Conservation (phyloP, 2,113 vertebrate genomes). For the Atrichornis clamosus region DNA sequence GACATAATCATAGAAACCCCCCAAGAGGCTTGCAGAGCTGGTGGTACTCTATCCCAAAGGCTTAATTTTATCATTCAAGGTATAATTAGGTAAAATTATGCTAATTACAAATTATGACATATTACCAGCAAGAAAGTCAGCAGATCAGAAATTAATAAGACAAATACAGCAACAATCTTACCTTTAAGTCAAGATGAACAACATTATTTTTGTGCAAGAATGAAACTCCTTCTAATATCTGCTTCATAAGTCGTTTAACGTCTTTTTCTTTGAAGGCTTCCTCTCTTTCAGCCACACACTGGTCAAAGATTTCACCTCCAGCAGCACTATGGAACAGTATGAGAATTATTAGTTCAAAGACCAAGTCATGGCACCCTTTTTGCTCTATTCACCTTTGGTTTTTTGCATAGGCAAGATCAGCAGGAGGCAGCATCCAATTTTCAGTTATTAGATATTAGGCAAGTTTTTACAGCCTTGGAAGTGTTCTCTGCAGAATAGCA, state of each 20-base stretch:
- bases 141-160: neutral
- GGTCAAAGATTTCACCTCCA: slow-evolving; percentile 95
- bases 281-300: slow-evolving; percentile 90
- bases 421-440: neutral
- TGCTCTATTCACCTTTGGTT: neutral
- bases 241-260: slow-evolving; percentile 86
- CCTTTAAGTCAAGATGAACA: slow-evolving; percentile 94
- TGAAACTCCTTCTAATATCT: slow-evolving; percentile 88
- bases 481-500: neutral
- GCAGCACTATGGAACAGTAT: slow-evolving; percentile 78
- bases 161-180: slow-evolving; percentile 45
- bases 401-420: neutral
- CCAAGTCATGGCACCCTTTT: neutral
- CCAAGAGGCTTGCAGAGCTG: neutral
- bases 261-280: slow-evolving; percentile 94
- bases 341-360: neutral
- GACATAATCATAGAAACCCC: neutral
- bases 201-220: slow-evolving; percentile 88
- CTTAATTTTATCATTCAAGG: neutral
- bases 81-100: neutral
- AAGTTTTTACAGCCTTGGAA: neutral
- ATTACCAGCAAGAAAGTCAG: neutral
- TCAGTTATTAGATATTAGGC: neutral
- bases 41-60: neutral
- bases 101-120: neutral